Conservation (phyloP, 2,113 vertebrate genomes). For the Triplophysa dalaica region DNA sequence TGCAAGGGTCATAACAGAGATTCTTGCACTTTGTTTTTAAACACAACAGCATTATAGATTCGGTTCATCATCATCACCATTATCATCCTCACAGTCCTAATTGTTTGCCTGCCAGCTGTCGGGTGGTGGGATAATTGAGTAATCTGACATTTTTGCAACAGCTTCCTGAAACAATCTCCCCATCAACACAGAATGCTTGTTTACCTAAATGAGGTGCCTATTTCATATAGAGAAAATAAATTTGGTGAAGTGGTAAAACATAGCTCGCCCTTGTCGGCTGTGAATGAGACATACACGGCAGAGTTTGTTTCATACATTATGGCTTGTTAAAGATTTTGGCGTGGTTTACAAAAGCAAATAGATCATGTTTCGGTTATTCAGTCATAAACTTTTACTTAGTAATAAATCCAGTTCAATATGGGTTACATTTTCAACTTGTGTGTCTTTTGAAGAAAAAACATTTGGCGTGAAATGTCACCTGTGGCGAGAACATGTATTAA, state of each 20-base stretch:
- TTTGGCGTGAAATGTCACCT: too few relatives aligned
- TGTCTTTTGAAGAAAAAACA: too few relatives aligned
- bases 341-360: neutral
- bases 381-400: too few relatives aligned
- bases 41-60: slow-evolving; percentile 72
- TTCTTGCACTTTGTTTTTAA: slow-evolving; percentile 58
- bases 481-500: too few relatives aligned
- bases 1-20: slow-evolving; percentile 31
- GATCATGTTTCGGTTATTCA: too few relatives aligned
- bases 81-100: slow-evolving; percentile 75
- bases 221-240: slow-evolving; percentile 47
- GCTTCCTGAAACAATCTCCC: slow-evolving; percentile 62
- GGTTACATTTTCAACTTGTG: too few relatives aligned
- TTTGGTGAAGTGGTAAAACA: slow-evolving; percentile 28
- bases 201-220: slow-evolving; percentile 53
- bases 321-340: neutral
- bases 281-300: slow-evolving; percentile 16
- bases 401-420: too few relatives aligned
- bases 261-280: slow-evolving; percentile 17
- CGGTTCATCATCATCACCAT: slow-evolving; percentile 77
- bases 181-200: slow-evolving; percentile 58
- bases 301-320: neutral
- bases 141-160: slow-evolving; percentile 73
- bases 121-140: slow-evolving; percentile 74
- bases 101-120: slow-evolving; percentile 78